These are phyloP conservation scores for Phortica magna DNA, from an alignment of 2,888 invertebrate species.

Conservation along the genomic window DNA sequence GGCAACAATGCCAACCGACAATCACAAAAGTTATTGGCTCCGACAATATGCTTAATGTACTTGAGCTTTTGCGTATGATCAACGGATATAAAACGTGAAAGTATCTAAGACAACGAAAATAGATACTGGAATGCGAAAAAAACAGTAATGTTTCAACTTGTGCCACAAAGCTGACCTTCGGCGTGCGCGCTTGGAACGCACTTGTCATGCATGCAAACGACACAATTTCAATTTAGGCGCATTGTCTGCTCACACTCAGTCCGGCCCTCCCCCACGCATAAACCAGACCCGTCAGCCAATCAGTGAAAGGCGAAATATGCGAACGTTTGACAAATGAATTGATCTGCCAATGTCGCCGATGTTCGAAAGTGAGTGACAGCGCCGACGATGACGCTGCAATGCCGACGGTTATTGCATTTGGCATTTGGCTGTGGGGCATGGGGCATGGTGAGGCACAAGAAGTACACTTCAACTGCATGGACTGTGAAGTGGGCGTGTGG, in stretches of 20 bases:
- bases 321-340: constrained; percentile 50
- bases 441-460: too few relatives aligned
- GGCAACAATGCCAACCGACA: neutral
- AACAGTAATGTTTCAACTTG: too few relatives aligned
- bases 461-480: too few relatives aligned
- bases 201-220: constrained; percentile 6
- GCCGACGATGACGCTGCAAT: constrained; percentile 39
- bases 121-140: too few relatives aligned
- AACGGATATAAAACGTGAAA: too few relatives aligned
- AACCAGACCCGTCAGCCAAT: neutral
- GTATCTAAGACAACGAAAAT: too few relatives aligned
- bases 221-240: constrained; percentile 39
- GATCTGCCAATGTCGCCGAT: neutral
- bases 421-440: constrained; percentile 18
- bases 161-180: neutral
- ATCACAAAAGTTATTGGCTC: neutral
- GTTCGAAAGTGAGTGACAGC: constrained; percentile 35
- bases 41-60: too few relatives aligned
- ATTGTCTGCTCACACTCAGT: constrained; percentile 19
- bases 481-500: too few relatives aligned
- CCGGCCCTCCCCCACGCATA: too few relatives aligned
- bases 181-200: neutral
- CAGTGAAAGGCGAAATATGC: constrained; percentile 17
- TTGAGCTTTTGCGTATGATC: too few relatives aligned
- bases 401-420: constrained; percentile 26